Evolutionary conservation across 2,888 invertebrate species (phyloP).

Genomic region (Hemithea aestivaria): DNA sequence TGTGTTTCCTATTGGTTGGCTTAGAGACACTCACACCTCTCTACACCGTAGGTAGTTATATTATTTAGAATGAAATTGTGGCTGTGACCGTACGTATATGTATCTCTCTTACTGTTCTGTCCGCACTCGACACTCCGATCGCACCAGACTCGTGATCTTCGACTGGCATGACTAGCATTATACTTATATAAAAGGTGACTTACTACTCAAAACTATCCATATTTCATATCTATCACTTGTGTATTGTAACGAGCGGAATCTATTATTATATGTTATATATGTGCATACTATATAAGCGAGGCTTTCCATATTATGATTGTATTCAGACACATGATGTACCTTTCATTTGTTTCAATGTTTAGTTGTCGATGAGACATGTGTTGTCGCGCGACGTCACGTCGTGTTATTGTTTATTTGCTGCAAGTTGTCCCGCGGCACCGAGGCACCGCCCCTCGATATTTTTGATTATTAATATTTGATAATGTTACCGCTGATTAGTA

Average conservation of each 20-base stretch:
- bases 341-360: no score
- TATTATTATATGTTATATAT: slow-evolving; percentile 55
- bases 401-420: slow-evolving; percentile 57
- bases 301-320: slow-evolving; percentile 62
- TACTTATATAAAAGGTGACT: slow-evolving; percentile 80
- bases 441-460: slow-evolving; percentile 11
- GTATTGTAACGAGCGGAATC: slow-evolving; percentile 47
- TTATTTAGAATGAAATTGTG: slow-evolving; percentile 59
- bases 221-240: slow-evolving; percentile 53
- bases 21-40: slow-evolving; percentile 35
- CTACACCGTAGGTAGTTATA: slow-evolving; percentile 47
- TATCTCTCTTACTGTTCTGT: slow-evolving; percentile 26
- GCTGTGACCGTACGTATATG: slow-evolving; percentile 67
- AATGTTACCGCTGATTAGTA: slow-evolving; percentile 54
- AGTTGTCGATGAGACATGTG: no score
- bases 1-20: slow-evolving; percentile 36
- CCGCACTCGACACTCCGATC: slow-evolving; percentile 30
- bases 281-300: slow-evolving; percentile 56
- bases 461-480: no score
- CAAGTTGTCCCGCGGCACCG: slow-evolving; percentile 36
- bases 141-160: slow-evolving; percentile 25
- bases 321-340: slow-evolving; percentile 47
- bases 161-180: slow-evolving; percentile 54
- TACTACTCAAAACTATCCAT: slow-evolving; percentile 85
- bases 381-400: no score